Evolutionary conservation across 2,797 vertebrate genomes (phyloP), one percentile per base, ranked within the genome.

Genomic region (Acropternis orthonyx): DNA sequence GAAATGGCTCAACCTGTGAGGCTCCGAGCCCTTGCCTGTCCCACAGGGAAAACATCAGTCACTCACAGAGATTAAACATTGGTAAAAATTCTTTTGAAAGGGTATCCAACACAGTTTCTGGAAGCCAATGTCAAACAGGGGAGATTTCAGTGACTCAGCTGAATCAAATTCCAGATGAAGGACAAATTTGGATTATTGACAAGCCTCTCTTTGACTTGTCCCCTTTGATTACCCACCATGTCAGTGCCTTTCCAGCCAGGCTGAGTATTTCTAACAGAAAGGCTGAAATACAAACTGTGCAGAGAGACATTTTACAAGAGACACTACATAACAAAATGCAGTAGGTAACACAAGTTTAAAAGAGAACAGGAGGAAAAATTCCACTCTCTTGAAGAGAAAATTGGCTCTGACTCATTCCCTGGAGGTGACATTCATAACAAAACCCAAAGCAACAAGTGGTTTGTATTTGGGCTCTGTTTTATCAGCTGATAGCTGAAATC

Each of bases 401-500:
- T 66, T 89, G 91, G 87, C 78, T 93, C 84, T 1, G 48, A 63
- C 55, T 85, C 93, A 27, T 34, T 81, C 88, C 95, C 81, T 68
- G 87, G 73, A 93, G 91, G 91, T 91, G 92, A 96, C 79, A 55
- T 32, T 80, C 61, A 30, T 12, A 94, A 81, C 51, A 72, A 63
- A 86, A 52, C 24, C 76, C 74, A 92, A 84, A 58, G 74, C 66
- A 93, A 59, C 82, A 88, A 94, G 91, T 94, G 94, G 85, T 95
- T 97, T 92, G 81, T 67, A 88, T 95, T 96, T 95, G 92, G 73
- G 43, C 55, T 63, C 83, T 87, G 87, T 96, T 96, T 96, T 96
- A 95, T 91, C 92, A 84, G 89, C 91, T 95, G 94, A 95, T 41
- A 89, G 74, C 1, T 93, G 76, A 93, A 85, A 81, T 82, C 84